phyloP scores from a whole-genome alignment of 2,797 vertebrate species.

The Toxotes lorentzi region DNA sequence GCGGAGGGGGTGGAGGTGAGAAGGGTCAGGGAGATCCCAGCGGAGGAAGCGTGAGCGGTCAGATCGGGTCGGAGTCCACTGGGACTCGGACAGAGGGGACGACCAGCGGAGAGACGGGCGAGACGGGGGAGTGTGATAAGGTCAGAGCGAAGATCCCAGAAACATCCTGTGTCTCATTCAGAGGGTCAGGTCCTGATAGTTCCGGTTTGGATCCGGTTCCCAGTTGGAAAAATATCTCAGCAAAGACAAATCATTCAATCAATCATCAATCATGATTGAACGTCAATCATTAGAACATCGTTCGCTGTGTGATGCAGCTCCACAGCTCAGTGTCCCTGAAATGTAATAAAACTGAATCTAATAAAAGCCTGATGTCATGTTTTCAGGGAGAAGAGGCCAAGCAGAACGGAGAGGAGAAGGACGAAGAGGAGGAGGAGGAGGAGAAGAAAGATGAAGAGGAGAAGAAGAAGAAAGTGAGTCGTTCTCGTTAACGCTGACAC shows the following conservation, averaged over 20 bases:
- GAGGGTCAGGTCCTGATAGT: too few species aligned
- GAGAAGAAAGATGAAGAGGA: slow-evolving; percentile 14
- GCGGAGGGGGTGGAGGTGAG: neutral
- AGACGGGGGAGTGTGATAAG: slow-evolving; percentile 13
- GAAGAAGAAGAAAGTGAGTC: slow-evolving; percentile 67
- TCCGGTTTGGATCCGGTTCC: too few species aligned
- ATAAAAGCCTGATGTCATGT: too few species aligned
- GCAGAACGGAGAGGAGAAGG: slow-evolving; percentile 60
- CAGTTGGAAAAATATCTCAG: too few species aligned
- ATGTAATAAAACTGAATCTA: too few species aligned
- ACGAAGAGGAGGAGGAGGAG: slow-evolving; percentile 27
- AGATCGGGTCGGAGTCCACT: accelerated
- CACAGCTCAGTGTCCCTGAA: neutral
- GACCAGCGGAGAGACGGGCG: neutral
- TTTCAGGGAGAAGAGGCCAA: slow-evolving; percentile 9
- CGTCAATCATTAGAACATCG: too few species aligned
- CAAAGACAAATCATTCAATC: too few species aligned
- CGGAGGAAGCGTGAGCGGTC: neutral
- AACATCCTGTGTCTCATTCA: too few species aligned
- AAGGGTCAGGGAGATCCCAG: slow-evolving; percentile 29
- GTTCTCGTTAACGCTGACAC: accelerated
- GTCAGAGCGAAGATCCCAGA: slow-evolving; percentile 27
- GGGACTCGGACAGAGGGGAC: neutral
- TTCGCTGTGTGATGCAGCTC: too few species aligned
- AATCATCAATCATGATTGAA: too few species aligned